A percentile compares a stretch with the other conserved stretches of the same genome.
Conservation (phyloP, 2,888 invertebrate genomes). For the Phorcus lineatus region DNA sequence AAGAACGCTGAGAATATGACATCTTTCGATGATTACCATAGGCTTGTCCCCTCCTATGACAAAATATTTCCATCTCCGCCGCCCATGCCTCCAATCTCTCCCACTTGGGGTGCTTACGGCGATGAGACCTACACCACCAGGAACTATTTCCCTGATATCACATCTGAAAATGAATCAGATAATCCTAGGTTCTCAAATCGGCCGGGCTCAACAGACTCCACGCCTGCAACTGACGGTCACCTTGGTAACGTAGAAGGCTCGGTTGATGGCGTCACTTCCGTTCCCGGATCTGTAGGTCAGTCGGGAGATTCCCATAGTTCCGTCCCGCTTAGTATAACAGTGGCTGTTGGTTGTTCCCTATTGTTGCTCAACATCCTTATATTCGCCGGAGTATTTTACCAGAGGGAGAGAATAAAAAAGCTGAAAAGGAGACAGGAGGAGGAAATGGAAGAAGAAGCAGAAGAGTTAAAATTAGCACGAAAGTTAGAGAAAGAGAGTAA, state of each 20-base stretch:
- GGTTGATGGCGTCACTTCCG: not conserved
- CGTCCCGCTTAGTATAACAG: conserved; percentile 76
- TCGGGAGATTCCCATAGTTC: conserved; percentile 36
- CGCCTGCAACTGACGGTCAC: not conserved
- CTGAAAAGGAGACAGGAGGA: conserved; percentile 46
- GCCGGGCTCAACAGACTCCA: conserved; percentile 1
- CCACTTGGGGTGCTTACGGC: conserved; percentile 31
- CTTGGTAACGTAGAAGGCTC: not conserved
- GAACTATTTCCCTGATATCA: conserved; percentile 21
- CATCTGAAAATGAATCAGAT: conserved; percentile 24
- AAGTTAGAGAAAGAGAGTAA: conserved; percentile 42
- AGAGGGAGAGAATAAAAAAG: conserved; percentile 76
- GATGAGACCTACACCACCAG: conserved; percentile 26
- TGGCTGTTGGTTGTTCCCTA: conserved; percentile 94
- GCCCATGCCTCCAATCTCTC: conserved; percentile 56
- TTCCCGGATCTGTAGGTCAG: conserved; percentile 19
- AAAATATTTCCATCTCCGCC: conserved; percentile 67
- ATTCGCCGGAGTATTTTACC: conserved; percentile 95
- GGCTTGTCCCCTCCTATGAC: conserved; percentile 78
- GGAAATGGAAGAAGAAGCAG: conserved; percentile 36
- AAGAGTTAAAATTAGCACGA: conserved; percentile 37
- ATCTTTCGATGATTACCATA: conserved; percentile 88
- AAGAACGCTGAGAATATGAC: conserved; percentile 89
- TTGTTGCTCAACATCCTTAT: conserved; percentile 93
- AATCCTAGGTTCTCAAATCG: not conserved